These are phyloP conservation scores for Chamaea fasciata DNA, from an alignment of 2,113 vertebrate species.

Conservation along the genomic window DNA sequence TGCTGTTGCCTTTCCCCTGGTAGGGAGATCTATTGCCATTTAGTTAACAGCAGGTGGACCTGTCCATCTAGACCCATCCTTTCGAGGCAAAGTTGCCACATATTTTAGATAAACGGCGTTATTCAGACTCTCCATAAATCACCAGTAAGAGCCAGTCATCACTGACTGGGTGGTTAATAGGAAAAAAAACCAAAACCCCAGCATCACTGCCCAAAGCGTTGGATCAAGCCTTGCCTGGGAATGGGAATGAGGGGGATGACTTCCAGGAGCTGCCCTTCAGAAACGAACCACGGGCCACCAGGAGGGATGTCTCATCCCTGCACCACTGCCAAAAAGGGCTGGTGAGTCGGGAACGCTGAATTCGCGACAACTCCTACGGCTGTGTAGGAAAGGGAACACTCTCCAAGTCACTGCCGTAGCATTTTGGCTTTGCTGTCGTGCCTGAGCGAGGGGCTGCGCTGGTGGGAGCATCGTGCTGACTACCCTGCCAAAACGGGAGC, in stretches of 20 bases:
- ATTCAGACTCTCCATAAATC: neutral
- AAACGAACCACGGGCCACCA: neutral
- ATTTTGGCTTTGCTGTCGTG: neutral
- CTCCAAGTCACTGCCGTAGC: neutral
- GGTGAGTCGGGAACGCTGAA: neutral
- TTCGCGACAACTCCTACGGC: constrained; percentile 6
- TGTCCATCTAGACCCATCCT: neutral
- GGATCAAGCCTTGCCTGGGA: neutral
- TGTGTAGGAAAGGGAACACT: constrained; percentile 28
- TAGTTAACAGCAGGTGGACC: constrained; percentile 16
- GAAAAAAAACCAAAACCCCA: neutral
- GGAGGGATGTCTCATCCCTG: constrained; percentile 45
- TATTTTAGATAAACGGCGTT: neutral
- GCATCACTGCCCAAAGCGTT: neutral
- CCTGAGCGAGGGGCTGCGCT: neutral
- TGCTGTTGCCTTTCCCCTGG: neutral
- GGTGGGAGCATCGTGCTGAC: neutral
- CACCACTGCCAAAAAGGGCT: neutral
- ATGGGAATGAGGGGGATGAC: neutral
- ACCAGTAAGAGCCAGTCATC: neutral
- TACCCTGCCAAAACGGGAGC: neutral
- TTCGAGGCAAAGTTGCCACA: neutral
- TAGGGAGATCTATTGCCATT: neutral
- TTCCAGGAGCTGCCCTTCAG: constrained; percentile 17
- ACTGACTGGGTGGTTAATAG: neutral